Percentiles rank a stretch among this genome's conserved stretches.
Evolutionary conservation across 2,888 invertebrate species (phyloP).

Genomic region (Noctua janthina): DNA sequence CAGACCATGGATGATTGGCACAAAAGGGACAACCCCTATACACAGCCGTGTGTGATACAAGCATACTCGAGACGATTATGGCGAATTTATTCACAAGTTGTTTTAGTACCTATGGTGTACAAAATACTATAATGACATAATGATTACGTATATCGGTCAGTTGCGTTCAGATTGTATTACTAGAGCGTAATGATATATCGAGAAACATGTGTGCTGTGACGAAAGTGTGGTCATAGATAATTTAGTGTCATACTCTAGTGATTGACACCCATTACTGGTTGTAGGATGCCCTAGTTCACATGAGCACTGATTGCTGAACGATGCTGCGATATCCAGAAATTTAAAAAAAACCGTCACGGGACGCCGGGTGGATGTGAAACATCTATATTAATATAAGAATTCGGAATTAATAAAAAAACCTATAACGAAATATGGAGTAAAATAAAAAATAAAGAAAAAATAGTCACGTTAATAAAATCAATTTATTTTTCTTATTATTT

Average conservation of each 20-base stretch:
- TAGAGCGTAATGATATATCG: slow-evolving; percentile 41
- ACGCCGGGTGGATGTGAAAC: too few species aligned
- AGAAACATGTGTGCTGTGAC: slow-evolving; percentile 41
- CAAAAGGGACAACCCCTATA: background rate
- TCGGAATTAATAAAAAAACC: too few species aligned
- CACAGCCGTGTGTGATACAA: background rate
- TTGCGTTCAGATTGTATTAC: slow-evolving; percentile 46
- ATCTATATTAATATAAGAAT: background rate
- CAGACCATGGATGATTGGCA: background rate
- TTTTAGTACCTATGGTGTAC: background rate
- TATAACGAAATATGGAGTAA: too few species aligned
- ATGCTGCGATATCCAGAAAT: background rate
- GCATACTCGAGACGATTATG: background rate
- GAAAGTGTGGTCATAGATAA: slow-evolving; percentile 52
- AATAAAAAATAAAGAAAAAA: too few species aligned
- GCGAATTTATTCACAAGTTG: background rate
- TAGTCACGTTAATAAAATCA: too few species aligned
- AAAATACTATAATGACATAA: slow-evolving; percentile 36
- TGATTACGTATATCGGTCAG: slow-evolving; percentile 53
- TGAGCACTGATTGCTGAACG: background rate
- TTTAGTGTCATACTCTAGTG: slow-evolving; percentile 33
- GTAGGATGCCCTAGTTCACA: slow-evolving; percentile 31
- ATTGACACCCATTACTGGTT: slow-evolving; percentile 31
- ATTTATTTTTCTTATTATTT: too few species aligned
- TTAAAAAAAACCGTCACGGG: background rate